These are phyloP conservation scores for Drosophila helvetica DNA, from an alignment of 2,888 invertebrate genomes.

Conservation along the genomic window DNA sequence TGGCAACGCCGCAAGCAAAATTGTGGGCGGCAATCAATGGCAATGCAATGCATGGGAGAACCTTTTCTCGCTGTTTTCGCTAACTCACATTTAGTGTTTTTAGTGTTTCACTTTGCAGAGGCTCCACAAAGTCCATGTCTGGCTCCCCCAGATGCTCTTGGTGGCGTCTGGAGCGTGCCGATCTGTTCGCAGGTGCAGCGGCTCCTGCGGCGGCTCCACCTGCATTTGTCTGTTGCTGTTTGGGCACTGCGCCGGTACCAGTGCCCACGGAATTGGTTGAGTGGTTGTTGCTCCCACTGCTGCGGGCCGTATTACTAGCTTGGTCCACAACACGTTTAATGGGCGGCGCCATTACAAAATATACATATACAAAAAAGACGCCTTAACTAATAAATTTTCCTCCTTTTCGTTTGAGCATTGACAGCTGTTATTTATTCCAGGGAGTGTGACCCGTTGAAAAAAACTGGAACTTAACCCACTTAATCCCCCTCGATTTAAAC, in stretches of 20 bases:
- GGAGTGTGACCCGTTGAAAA: too few species aligned
- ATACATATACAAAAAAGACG: slow-evolving; percentile 15
- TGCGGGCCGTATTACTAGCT: slow-evolving; percentile 53
- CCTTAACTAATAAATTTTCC: slow-evolving; percentile 16
- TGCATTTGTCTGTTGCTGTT: slow-evolving; percentile 55
- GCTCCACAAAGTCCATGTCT: slow-evolving; percentile 86
- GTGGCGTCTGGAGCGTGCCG: slow-evolving; percentile 47
- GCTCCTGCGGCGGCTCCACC: slow-evolving; percentile 26
- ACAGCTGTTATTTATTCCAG: slow-evolving; percentile 23
- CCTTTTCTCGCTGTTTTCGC: background rate
- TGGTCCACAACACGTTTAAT: slow-evolving; percentile 23
- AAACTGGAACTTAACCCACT: background rate
- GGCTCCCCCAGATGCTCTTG: slow-evolving; percentile 55
- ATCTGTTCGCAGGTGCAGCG: slow-evolving; percentile 39
- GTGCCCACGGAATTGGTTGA: slow-evolving; percentile 47
- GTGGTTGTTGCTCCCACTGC: slow-evolving; percentile 27
- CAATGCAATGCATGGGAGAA: background rate
- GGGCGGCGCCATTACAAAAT: slow-evolving; percentile 41
- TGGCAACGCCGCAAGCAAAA: slow-evolving; percentile 13
- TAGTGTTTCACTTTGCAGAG: slow-evolving; percentile 86
- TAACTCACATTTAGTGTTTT: slow-evolving; percentile 84
- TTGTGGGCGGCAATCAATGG: background rate
- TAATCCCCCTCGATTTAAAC: too few species aligned
- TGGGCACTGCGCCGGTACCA: slow-evolving; percentile 72
- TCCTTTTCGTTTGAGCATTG: slow-evolving; percentile 12